Evolutionary conservation across 2,113 vertebrate species (phyloP).

Genomic region (Rhipidura dahli): DNA sequence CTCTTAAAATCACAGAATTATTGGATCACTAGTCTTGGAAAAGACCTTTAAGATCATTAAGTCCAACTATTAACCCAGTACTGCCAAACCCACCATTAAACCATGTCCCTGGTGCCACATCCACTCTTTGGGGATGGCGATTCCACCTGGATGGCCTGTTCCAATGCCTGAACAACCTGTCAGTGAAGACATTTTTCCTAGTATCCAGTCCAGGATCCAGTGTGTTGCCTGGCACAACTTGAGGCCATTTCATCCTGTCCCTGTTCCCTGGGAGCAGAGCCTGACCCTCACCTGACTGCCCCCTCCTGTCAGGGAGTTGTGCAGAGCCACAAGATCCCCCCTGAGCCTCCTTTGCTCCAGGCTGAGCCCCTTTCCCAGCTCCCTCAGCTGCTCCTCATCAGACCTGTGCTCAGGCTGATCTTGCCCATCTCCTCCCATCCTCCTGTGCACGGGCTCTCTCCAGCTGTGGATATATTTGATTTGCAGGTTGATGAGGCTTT

Average conservation of each 20-base stretch:
- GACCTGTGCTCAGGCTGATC: background rate
- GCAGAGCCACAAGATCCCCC: fast-evolving
- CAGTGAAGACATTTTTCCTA: background rate
- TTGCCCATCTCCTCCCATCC: background rate
- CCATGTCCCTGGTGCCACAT: background rate
- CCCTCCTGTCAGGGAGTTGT: background rate
- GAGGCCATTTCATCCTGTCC: background rate
- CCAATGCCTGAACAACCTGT: background rate
- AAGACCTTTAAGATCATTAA: background rate
- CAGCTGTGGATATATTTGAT: background rate
- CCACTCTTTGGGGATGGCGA: background rate
- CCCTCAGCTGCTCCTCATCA: background rate
- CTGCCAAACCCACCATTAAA: background rate
- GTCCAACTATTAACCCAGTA: background rate
- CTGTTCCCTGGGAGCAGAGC: background rate
- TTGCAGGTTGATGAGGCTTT: background rate
- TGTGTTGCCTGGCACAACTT: background rate
- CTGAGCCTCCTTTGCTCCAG: background rate
- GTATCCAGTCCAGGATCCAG: background rate
- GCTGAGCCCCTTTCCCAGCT: background rate
- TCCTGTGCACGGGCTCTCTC: background rate
- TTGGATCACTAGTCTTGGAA: background rate
- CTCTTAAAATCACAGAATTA: background rate
- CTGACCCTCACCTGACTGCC: fast-evolving
- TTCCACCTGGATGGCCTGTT: background rate